A percentile compares a stretch with the other conserved stretches of the same genome.
Conservation (phyloP, 2,888 invertebrate species). For the Cybosia mesomella region DNA sequence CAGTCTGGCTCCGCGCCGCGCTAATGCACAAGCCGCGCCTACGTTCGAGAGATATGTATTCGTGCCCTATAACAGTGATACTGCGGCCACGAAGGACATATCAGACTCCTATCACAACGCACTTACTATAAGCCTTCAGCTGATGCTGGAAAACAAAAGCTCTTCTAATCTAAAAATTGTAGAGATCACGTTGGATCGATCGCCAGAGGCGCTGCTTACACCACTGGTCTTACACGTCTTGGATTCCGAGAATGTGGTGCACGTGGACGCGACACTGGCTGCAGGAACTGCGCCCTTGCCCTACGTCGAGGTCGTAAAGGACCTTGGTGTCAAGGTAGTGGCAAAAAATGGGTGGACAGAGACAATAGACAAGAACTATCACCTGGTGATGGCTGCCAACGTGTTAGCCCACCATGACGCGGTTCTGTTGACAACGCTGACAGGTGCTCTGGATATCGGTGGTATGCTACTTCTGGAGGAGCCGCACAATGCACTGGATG, state of each 20-base stretch:
- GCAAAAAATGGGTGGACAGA: slow-evolving; percentile 87
- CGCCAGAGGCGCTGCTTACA: slow-evolving; percentile 89
- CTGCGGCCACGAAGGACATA: slow-evolving; percentile 83
- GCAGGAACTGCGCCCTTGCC: slow-evolving; percentile 82
- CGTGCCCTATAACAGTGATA: slow-evolving; percentile 89
- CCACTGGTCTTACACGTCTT: slow-evolving; percentile 88
- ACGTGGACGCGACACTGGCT: slow-evolving; percentile 85
- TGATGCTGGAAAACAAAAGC: no score
- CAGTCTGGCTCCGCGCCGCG: slow-evolving; percentile 94
- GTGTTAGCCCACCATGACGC: slow-evolving; percentile 87
- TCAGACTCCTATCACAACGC: slow-evolving; percentile 89
- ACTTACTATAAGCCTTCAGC: slow-evolving; percentile 89
- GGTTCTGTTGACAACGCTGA: slow-evolving; percentile 85
- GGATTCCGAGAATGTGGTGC: slow-evolving; percentile 91
- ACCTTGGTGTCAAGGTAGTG: slow-evolving; percentile 88
- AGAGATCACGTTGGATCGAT: slow-evolving; percentile 89
- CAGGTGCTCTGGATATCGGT: slow-evolving; percentile 88
- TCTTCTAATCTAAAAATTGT: no score
- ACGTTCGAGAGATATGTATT: slow-evolving; percentile 94
- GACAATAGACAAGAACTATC: slow-evolving; percentile 89
- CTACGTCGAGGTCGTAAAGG: slow-evolving; percentile 85
- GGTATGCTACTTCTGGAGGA: slow-evolving; percentile 93
- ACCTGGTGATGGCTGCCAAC: slow-evolving; percentile 90
- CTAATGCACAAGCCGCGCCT: slow-evolving; percentile 92
- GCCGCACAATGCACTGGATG: slow-evolving; percentile 78